These are phyloP conservation scores for Piliocolobus tephrosceles DNA, from an alignment of 2,113 vertebrate species.

Conservation along the genomic window DNA sequence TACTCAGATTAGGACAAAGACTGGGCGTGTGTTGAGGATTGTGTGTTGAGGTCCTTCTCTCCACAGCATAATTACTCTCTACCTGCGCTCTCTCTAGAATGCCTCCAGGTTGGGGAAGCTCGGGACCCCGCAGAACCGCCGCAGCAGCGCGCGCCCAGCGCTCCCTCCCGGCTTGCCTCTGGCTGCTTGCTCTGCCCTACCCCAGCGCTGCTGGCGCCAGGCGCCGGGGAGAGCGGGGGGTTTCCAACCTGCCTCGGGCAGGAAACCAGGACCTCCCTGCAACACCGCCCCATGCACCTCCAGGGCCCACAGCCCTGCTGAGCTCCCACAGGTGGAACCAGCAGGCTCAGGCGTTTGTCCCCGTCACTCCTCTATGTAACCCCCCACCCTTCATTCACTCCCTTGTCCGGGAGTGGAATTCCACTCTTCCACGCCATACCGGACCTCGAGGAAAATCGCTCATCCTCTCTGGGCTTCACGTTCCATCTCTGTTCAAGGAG, in stretches of 20 bases:
- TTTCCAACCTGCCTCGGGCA: conserved; percentile 50
- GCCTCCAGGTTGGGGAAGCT: background rate
- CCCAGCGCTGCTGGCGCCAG: conserved; percentile 62
- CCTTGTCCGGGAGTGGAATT: background rate
- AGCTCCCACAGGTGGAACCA: background rate
- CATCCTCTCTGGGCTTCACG: background rate
- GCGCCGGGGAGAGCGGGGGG: conserved; percentile 45
- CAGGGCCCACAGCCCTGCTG: background rate
- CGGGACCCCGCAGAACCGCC: background rate
- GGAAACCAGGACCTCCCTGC: conserved; percentile 33
- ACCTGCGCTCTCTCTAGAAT: background rate
- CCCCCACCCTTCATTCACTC: background rate
- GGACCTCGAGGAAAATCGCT: background rate
- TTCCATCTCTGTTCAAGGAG: background rate
- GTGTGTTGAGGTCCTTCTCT: background rate
- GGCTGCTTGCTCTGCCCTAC: conserved; percentile 39
- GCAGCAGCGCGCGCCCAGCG: background rate
- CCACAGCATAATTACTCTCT: background rate
- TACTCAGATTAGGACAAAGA: background rate
- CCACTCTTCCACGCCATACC: background rate
- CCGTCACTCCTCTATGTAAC: background rate
- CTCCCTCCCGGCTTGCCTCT: conserved; percentile 48
- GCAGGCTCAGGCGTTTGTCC: background rate
- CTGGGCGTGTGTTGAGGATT: background rate
- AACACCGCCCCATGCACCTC: background rate